These are phyloP conservation scores for human DNA, from an alignment of 2,113 vertebrate genomes.

Conservation along the genomic window DNA sequence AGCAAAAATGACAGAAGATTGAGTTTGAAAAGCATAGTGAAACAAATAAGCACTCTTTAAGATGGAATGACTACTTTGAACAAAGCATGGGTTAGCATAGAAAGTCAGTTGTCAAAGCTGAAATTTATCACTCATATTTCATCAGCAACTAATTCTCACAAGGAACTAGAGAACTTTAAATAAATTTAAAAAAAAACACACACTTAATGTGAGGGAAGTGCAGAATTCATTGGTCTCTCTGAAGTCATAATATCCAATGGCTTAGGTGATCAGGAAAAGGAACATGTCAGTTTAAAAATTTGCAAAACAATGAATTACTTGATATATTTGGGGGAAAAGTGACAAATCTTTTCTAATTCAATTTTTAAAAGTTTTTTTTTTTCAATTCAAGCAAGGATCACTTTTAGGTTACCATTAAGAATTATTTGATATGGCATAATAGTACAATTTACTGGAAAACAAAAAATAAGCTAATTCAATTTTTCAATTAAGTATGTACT, in stretches of 20 bases:
- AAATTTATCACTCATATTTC: not conserved
- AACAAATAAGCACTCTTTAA: not conserved
- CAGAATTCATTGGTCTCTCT: not conserved
- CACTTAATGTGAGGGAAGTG: not conserved
- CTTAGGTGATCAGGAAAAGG: not conserved
- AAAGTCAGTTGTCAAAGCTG: not conserved
- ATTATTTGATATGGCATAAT: not conserved
- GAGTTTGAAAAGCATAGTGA: not conserved
- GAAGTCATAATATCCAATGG: not conserved
- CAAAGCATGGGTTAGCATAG: not conserved
- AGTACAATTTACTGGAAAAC: not conserved
- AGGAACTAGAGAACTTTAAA: not conserved
- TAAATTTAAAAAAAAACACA: not conserved
- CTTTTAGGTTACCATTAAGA: not conserved
- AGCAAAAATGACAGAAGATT: not conserved
- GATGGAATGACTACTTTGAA: not conserved
- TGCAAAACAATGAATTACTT: not conserved
- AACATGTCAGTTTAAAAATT: not conserved
- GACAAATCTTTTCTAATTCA: not conserved
- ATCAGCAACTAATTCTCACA: not conserved
- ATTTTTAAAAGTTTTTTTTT: not conserved
- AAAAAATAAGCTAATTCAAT: not conserved
- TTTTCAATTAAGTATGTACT: not conserved
- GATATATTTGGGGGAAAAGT: not conserved
- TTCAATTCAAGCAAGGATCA: not conserved